Evolutionary conservation across 2,113 vertebrate species (phyloP), one percentile per base, ranked within the genome.

Genomic region (Chaenocephalus aceratus): DNA sequence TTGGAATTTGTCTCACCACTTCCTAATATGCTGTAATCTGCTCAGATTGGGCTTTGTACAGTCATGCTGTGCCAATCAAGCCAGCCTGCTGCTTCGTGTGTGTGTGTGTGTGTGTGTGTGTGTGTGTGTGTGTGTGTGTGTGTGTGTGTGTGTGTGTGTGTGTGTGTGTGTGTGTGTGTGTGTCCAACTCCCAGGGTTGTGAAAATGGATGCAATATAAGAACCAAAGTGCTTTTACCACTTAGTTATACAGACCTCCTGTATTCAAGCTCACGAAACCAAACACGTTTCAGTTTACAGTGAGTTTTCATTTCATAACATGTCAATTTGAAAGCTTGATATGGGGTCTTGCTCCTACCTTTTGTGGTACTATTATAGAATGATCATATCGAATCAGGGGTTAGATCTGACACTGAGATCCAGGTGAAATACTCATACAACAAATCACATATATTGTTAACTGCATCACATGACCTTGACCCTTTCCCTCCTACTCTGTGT

Each of bases 1-100:
- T 5, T 84, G 78, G 65, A 75, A 82, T 89, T 80, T 82, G 75
- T 85, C 56, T 86, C 80, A 85, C 30, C 68, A 76, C 30, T 66
- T 83, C 46, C 30, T 70, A 89, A 88, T 83, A 84, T 78, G 23
- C 44, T 71, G 2, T 86, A 90, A 88, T 91, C 88, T 79, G 58
- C 77, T 84, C 72, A 84, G 75, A 78, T 77, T 64, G 62, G 63
- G 23, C 60, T 48, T 45, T 23, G 2, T 46, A 75, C 61, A 70
- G 13, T 60, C 73, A 66, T 16, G 72, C 70, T 71, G 74, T 41
- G 34, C 11, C 13, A 58, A 41, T 78, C 36, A 36, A 60, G 64
- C 46, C 72, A 70, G 59, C 68, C 54, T 63, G 65, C 59, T 69
- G 36, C 66, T 49, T 68, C 0, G 23, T 44, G 15, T n/a, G 15